Evolutionary conservation across 2,797 vertebrate species (phyloP).

Genomic region (Holocentrus rufus): DNA sequence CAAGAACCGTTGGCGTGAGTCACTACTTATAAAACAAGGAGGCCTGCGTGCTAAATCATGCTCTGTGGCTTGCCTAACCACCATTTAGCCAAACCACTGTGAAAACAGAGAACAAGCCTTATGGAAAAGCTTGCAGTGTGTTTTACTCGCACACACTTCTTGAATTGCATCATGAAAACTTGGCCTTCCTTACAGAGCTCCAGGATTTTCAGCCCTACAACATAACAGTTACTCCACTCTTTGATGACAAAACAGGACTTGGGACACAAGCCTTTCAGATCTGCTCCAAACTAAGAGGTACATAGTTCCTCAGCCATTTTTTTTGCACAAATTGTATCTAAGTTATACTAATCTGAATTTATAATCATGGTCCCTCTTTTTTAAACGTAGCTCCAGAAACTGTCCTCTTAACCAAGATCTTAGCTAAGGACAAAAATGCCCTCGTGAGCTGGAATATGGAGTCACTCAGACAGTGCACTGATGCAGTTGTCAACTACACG

Average conservation of each 20-base stretch:
- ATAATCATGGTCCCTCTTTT: not conserved
- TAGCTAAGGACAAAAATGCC: conserved; percentile 50
- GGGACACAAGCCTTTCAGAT: conserved; percentile 42
- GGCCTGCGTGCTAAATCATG: too few relatives aligned
- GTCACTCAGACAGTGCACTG: conserved; percentile 60
- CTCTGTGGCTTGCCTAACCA: too few relatives aligned
- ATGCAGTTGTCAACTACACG: conserved; percentile 58
- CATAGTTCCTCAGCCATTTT: too few relatives aligned
- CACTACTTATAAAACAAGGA: too few relatives aligned
- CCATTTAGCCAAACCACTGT: too few relatives aligned
- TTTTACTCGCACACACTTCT: not conserved
- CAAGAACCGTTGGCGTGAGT: not conserved
- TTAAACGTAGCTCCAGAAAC: conserved; percentile 58
- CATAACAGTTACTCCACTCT: conserved; percentile 76
- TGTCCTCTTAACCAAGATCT: conserved; percentile 23
- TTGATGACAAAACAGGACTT: conserved; percentile 61
- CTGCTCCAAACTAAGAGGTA: conserved; percentile 73
- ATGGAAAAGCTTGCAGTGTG: not conserved
- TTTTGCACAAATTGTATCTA: not conserved
- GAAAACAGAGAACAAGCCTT: too few relatives aligned
- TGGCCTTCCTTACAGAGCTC: conserved; percentile 55
- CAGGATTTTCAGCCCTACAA: conserved; percentile 61
- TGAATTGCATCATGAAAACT: not conserved
- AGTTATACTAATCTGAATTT: not conserved
- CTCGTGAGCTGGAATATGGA: conserved; percentile 65